Conservation (phyloP, 1,140 invertebrate species). For the Halyomorpha halys region DNA sequence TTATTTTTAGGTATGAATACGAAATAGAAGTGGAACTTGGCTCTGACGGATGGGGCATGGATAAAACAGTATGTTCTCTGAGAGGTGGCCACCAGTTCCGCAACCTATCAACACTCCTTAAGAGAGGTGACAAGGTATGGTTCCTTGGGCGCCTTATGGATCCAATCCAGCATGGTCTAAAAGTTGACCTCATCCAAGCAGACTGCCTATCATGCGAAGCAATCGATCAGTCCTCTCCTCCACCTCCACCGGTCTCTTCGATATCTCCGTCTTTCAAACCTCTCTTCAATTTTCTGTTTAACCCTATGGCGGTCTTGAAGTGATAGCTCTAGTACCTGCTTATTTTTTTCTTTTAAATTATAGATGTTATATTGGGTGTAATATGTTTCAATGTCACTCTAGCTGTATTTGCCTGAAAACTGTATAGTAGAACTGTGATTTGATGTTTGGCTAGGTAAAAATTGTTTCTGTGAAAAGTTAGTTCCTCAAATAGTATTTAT, state of each 20-base stretch:
- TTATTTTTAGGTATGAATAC: constrained; percentile 46
- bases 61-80: constrained; percentile 48
- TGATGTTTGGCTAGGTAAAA: too few relatives aligned
- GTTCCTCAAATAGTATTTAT: too few relatives aligned
- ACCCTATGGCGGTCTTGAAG: neutral
- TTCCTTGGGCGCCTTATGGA: constrained; percentile 49
- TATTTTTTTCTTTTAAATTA: too few relatives aligned
- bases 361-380: too few relatives aligned
- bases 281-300: constrained; percentile 16
- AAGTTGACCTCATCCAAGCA: constrained; percentile 49
- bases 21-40: constrained; percentile 55
- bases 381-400: too few relatives aligned
- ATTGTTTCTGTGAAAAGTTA: too few relatives aligned
- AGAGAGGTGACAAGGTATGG: constrained; percentile 55
- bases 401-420: too few relatives aligned
- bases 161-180: constrained; percentile 47
- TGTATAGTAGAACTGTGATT: too few relatives aligned
- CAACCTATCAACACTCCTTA: constrained; percentile 57
- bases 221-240: neutral
- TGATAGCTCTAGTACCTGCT: neutral
- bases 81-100: constrained; percentile 51
- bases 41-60: constrained; percentile 51
- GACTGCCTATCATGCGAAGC: too few relatives aligned
- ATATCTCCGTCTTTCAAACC: constrained; percentile 1
- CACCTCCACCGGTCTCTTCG: neutral